Base-by-base conservation (phyloP, 2,113 vertebrate genomes). In the Hippoglossus stenolepis region DNA sequence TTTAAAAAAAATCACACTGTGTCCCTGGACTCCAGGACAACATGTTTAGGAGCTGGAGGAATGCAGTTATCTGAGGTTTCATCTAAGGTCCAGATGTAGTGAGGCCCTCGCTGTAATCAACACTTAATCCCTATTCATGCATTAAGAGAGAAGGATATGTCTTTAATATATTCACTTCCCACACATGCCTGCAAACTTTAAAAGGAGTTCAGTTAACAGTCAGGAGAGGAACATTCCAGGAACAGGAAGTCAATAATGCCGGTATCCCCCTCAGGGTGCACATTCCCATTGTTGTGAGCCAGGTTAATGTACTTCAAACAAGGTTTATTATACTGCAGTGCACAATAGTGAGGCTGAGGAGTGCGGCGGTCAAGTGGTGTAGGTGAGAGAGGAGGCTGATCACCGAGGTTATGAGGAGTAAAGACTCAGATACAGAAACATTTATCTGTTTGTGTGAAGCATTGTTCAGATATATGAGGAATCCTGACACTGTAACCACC, bases 271-370 rank as follows among this genome's bases (percentile, higher is more conserved):
- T 90, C 87, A 86, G 93, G 93, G 89, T 90, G 85, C 76, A 82
- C 90, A 90, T 91, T 89, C 89, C 82, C 84, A 92, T 93, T 93
- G 92, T 94, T 94, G 93, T 90, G 90, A 87, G 85, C 86, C 91
- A 93, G 92, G 93, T 94, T 94, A 93, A 93, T 93, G 90, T 91
- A 92, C 91, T 93, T 92, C 90, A 93, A 91, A 92, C 91, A 90
- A 89, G 92, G 90, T 93, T 94, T 93, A 94, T 93, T 94, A 93
- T 65, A 90, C 90, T 85, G 82, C 79, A 59, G 79, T 69, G 85
- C 82, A 92, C 90, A 88, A 83, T 85, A 70, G 85, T 83, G 83
- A 92, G 87, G 86, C 92, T 9, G 74, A 84, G 83, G 73, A 70
- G 66, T 56, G 75, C 70, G 43, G 74, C 4, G 54, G 84, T 66